Conservation (phyloP, 2,888 invertebrate genomes). For the Perdita meconis region DNA sequence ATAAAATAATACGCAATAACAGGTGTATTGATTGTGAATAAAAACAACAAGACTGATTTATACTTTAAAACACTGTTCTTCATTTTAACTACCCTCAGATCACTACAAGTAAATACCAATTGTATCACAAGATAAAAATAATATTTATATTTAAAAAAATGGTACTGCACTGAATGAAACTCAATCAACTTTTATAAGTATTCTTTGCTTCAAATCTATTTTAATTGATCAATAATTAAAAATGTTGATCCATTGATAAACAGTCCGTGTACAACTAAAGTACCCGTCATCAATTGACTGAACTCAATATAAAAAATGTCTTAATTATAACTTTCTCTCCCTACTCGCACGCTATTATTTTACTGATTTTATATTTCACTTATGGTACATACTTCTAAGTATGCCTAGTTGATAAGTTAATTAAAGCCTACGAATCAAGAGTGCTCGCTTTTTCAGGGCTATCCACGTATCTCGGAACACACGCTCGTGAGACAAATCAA, state of each 20-base stretch:
- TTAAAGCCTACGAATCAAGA: conserved; percentile 68
- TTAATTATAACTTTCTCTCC: conserved; percentile 30
- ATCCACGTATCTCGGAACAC: too few relatives aligned
- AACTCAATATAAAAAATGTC: conserved; percentile 35
- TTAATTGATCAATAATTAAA: neutral
- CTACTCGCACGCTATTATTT: conserved; percentile 25
- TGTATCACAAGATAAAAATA: conserved; percentile 10
- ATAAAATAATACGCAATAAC: too few relatives aligned
- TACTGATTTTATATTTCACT: conserved; percentile 28
- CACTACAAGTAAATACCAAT: too few relatives aligned
- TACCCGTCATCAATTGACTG: conserved; percentile 29
- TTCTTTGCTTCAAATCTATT: conserved; percentile 15
- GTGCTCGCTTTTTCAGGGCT: conserved; percentile 69
- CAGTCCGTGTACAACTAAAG: conserved; percentile 49
- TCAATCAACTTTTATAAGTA: conserved; percentile 28
- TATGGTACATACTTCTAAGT: conserved; percentile 45
- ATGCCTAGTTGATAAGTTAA: conserved; percentile 62
- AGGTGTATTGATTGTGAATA: too few relatives aligned
- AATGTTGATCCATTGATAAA: conserved; percentile 63
- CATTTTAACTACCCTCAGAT: too few relatives aligned
- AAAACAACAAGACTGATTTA: too few relatives aligned
- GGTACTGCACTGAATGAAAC: conserved; percentile 41
- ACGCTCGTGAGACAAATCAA: too few relatives aligned
- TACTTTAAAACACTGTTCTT: too few relatives aligned
- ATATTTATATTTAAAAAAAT: conserved; percentile 20